phyloP scores from a whole-genome alignment of 2,113 vertebrate species.

The Pteropus alecto region DNA sequence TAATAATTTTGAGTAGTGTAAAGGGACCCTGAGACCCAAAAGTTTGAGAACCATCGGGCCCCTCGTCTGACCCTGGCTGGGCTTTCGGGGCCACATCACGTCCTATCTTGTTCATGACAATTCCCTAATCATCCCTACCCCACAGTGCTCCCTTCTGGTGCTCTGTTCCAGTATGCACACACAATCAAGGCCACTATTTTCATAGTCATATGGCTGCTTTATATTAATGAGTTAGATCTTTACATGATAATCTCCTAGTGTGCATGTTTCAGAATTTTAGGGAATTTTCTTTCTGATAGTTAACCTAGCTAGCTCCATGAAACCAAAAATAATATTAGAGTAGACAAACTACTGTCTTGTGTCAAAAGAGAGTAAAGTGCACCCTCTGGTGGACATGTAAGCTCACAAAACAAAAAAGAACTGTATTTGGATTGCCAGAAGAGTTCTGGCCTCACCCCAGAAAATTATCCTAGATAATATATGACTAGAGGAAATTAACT shows the following conservation, averaged over 20 bases:
- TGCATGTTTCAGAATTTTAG: not conserved
- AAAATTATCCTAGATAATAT: not conserved
- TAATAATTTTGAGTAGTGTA: not conserved
- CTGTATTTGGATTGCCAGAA: not conserved
- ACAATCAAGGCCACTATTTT: not conserved
- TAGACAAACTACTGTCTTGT: not conserved
- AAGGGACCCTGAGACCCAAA: not conserved
- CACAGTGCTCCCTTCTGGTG: accelerated
- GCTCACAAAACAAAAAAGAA: not conserved
- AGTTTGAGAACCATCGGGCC: too few species aligned
- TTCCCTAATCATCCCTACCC: not conserved
- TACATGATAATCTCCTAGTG: not conserved
- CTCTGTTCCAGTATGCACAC: too few species aligned
- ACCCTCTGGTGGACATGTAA: slow-evolving; percentile 67
- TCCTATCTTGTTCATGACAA: not conserved
- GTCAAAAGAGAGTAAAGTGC: slow-evolving; percentile 35
- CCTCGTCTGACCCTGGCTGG: not conserved
- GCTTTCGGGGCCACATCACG: not conserved
- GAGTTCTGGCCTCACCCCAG: not conserved
- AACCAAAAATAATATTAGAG: slow-evolving; percentile 16
- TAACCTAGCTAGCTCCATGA: not conserved
- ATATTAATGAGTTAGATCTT: not conserved
- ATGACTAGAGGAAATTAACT: not conserved
- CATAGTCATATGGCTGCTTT: not conserved
- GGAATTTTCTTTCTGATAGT: not conserved